Percentiles rank a stretch among this genome's conserved stretches.
Evolutionary conservation across 1,140 invertebrate genomes (phyloP).

Genomic region (Trichonephila inaurata): DNA sequence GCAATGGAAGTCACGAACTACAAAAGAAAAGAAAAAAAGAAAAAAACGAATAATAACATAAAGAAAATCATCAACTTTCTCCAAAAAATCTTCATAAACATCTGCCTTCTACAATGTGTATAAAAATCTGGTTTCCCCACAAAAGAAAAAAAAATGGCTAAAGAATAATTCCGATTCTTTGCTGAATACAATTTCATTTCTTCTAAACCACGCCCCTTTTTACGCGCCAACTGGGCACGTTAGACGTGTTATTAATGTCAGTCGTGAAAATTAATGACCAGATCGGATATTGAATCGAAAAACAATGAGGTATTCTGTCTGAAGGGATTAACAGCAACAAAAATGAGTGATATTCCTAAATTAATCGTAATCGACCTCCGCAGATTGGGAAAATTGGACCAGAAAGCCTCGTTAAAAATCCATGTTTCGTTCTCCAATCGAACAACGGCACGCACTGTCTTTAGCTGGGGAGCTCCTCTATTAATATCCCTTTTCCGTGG

Average conservation of each 20-base stretch:
- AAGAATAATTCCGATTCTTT: background rate
- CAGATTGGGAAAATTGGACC: conserved; percentile 65
- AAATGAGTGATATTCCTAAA: conserved; percentile 61
- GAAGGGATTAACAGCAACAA: background rate
- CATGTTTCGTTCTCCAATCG: too few relatives aligned
- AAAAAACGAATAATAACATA: background rate
- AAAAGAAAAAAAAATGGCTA: background rate
- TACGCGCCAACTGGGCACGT: conserved; percentile 8
- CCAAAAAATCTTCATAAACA: background rate
- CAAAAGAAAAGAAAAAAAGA: too few relatives aligned
- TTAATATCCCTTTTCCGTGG: background rate
- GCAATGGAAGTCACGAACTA: background rate
- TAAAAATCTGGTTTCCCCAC: background rate
- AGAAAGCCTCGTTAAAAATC: conserved; percentile 42
- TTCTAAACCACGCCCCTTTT: background rate
- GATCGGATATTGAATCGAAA: conserved; percentile 32
- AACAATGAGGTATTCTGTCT: conserved; percentile 58
- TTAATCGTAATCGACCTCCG: conserved; percentile 73
- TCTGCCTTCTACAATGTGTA: background rate
- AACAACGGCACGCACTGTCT: conserved; percentile 43
- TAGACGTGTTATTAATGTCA: conserved; percentile 65
- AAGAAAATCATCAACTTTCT: background rate
- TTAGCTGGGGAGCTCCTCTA: background rate
- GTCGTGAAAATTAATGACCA: conserved; percentile 12
- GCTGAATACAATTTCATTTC: conserved; percentile 35